Conservation (phyloP, 2,797 vertebrate species). For the Coregonus suidteri region DNA sequence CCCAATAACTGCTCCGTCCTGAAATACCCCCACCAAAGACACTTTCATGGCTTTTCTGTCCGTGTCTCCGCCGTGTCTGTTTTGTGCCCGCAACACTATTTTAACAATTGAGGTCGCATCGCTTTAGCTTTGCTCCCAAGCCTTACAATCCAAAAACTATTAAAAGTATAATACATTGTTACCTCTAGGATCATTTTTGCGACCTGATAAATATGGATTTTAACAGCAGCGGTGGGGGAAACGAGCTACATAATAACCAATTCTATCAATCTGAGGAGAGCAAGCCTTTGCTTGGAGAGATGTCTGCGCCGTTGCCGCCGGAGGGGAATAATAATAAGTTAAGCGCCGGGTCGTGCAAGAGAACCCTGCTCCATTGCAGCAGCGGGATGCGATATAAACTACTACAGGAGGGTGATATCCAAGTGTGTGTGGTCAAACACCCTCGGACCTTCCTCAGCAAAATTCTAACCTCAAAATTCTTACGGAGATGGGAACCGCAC, state of each 20-base stretch:
- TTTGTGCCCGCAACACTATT: constrained; percentile 25
- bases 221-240: constrained; percentile 78
- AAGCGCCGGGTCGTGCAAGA: constrained; percentile 85
- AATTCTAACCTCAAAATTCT: constrained; percentile 96
- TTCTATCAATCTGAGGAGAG: constrained; percentile 90
- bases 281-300: constrained; percentile 90
- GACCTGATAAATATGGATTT: constrained; percentile 81
- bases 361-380: constrained; percentile 85
- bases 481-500: constrained; percentile 96
- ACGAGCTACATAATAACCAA: constrained; percentile 85
- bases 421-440: constrained; percentile 97
- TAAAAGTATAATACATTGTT: neutral
- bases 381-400: constrained; percentile 97
- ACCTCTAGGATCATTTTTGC: neutral
- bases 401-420: constrained; percentile 97
- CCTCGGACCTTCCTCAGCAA: constrained; percentile 98
- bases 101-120: constrained; percentile 56
- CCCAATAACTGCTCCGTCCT: constrained; percentile 28
- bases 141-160: constrained; percentile 23
- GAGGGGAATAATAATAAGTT: constrained; percentile 83
- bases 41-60: constrained; percentile 45
- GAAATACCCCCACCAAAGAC: constrained; percentile 26
- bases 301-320: constrained; percentile 75
- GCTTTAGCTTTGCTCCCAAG: constrained; percentile 41
- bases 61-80: constrained; percentile 39